phyloP scores from a whole-genome alignment of 2,797 vertebrate genomes.

The Melanotaenia trifasciata region DNA sequence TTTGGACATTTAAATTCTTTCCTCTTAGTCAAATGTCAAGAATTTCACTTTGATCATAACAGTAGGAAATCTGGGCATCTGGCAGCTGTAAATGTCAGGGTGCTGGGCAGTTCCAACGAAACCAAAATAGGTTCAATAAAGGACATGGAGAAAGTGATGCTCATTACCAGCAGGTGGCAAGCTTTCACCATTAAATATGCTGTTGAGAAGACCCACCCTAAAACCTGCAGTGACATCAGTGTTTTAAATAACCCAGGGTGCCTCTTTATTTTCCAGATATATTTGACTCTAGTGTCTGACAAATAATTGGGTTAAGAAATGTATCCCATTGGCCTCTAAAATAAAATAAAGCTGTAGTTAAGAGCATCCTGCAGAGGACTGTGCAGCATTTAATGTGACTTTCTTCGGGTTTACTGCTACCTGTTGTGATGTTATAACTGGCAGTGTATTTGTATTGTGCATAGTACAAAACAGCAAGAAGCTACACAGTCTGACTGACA shows the following conservation, averaged over 20 bases:
- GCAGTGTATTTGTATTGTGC: constrained; percentile 17
- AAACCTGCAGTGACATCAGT: constrained; percentile 78
- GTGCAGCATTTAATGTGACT: constrained; percentile 19
- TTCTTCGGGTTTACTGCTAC: constrained; percentile 22
- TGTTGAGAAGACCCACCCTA: constrained; percentile 55
- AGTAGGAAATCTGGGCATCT: constrained; percentile 23
- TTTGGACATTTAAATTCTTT: constrained; percentile 32
- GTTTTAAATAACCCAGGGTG: constrained; percentile 57
- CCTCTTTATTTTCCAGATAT: constrained; percentile 45
- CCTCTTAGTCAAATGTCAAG: constrained; percentile 12
- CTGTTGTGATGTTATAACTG: constrained; percentile 12
- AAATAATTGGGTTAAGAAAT: constrained; percentile 28
- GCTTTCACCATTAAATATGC: constrained; percentile 65
- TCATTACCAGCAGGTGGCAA: constrained; percentile 81
- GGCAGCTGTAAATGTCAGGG: constrained; percentile 42
- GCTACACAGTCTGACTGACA: constrained; percentile 34
- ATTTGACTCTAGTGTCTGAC: constrained; percentile 48
- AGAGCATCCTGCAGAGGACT: constrained; percentile 2
- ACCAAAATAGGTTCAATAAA: constrained; percentile 18
- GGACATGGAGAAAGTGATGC: constrained; percentile 15
- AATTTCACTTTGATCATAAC: constrained; percentile 42
- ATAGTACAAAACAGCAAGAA: constrained; percentile 29
- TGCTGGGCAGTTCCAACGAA: constrained; percentile 27
- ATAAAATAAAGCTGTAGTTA: constrained; percentile 15
- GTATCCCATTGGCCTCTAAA: background rate